Base-by-base conservation (phyloP, 2,113 vertebrate species). In the Tapirus terrestris region DNA sequence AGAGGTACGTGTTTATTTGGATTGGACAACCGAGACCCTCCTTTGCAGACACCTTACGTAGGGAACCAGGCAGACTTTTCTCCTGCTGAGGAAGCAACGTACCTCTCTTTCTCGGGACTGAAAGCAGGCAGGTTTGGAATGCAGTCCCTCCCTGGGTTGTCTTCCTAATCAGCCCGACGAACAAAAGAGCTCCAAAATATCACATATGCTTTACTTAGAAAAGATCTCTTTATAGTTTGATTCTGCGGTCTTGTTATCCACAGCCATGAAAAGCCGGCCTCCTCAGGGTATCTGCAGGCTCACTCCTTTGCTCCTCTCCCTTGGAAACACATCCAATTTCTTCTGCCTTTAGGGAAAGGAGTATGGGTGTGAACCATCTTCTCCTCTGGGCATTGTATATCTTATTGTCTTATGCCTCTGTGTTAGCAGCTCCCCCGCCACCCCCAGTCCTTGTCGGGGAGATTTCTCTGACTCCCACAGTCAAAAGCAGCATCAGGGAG, bases 21-120 rank as follows among this genome's bases (percentile, higher is more conserved):
- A 56, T 43, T 16, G 29, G 58, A 60, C 91, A 39, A 2, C 33
- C 0, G 70, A 75, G 36, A 23, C 4, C 0, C 0, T 3, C 0
- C 12, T 53, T 79, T 13, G 0, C 2, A 20, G 45, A 33, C n/a
- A 31, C 89, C 85, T 81, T 80, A 9, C 7, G 1, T 1, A 3
- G 21, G 72, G 14, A 9, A 53, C 48, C 79, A 36, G 43, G 76
- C 17, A 3, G 72, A 8, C 36, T 51, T 16, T 7, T 16, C 60
- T 48, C 77, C 67, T 0, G 0, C 48, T 1, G 25, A 67, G 53
- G 25, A 43, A 25, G 29, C 43, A 3, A 10, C 2, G 0, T 7
- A 6, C 23, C 33, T 75, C 18, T 45, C 56, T 33, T 48, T 58
- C 90, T n/a, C 5, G 1, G 39, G 39, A 53, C 73, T 77, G 20